These are phyloP conservation scores for Patella pellucida DNA, from an alignment of 2,888 invertebrate genomes.

Conservation along the genomic window DNA sequence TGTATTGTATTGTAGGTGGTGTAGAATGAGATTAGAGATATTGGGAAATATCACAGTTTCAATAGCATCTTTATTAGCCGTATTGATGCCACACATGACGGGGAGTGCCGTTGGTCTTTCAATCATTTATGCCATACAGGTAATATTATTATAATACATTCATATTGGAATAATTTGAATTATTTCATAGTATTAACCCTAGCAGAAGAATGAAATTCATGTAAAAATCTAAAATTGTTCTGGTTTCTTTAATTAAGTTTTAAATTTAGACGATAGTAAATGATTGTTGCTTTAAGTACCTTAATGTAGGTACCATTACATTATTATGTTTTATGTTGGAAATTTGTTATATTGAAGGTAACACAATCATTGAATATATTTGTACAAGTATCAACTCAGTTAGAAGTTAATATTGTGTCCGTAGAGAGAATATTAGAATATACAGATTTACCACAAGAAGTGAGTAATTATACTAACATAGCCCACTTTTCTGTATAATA, in stretches of 20 bases:
- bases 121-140: conserved; percentile 64
- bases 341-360: no score
- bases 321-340: no score
- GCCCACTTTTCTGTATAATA: no score
- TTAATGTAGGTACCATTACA: no score
- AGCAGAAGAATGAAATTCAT: no score
- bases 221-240: no score
- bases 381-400: conserved; percentile 94
- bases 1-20: conserved; percentile 48
- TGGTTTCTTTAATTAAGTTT: no score
- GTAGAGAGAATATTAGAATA: conserved; percentile 97
- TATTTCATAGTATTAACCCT: no score
- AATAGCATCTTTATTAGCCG: conserved; percentile 59
- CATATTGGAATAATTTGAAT: no score
- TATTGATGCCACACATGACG: conserved; percentile 46
- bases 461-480: conserved; percentile 23
- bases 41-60: conserved; percentile 59
- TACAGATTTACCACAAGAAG: conserved; percentile 75
- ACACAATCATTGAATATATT: conserved; percentile 95
- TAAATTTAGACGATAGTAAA: no score
- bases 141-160: conserved; percentile 23
- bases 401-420: conserved; percentile 96
- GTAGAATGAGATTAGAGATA: conserved; percentile 58
- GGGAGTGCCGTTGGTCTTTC: conserved; percentile 63
- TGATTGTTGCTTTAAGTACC: no score